phyloP scores from a whole-genome alignment of 1,140 invertebrate genomes.

The Macrobrachium rosenbergii region DNA sequence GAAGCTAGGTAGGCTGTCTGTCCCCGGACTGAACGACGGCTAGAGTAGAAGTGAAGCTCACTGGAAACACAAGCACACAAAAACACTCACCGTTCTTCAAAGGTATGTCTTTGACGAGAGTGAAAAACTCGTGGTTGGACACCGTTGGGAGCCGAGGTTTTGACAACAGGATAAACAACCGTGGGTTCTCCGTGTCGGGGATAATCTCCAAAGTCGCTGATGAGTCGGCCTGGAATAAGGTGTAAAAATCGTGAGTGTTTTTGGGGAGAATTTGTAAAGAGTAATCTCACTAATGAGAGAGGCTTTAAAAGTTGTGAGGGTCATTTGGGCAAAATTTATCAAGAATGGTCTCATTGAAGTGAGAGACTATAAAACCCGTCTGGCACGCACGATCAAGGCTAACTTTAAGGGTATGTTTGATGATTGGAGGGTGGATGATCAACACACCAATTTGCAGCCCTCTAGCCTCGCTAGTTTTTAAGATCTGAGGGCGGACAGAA shows the following conservation, averaged over 20 bases:
- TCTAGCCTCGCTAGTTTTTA: too few species aligned
- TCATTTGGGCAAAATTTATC: too few species aligned
- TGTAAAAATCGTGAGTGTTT: background rate
- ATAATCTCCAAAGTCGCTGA: background rate
- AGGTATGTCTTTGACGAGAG: background rate
- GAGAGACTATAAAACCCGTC: too few species aligned
- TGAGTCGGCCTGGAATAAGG: slow-evolving; percentile 6
- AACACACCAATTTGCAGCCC: too few species aligned
- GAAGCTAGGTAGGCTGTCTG: background rate
- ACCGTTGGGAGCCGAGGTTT: slow-evolving; percentile 34
- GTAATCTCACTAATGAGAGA: too few species aligned
- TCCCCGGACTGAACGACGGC: background rate
- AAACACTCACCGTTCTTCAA: slow-evolving; percentile 5
- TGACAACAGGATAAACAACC: background rate
- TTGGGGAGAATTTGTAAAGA: too few species aligned
- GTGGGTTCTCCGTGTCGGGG: background rate
- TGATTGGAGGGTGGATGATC: too few species aligned
- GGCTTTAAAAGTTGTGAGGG: too few species aligned
- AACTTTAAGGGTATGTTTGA: too few species aligned
- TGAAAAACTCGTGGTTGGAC: background rate
- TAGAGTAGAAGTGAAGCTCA: background rate
- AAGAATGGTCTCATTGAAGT: too few species aligned
- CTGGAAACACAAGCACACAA: background rate
- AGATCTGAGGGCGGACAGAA: too few species aligned
- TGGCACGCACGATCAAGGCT: too few species aligned